These are phyloP conservation scores for Caenorhabditis tropicalis DNA, from an alignment of 1,140 invertebrate species.

Conservation along the genomic window DNA sequence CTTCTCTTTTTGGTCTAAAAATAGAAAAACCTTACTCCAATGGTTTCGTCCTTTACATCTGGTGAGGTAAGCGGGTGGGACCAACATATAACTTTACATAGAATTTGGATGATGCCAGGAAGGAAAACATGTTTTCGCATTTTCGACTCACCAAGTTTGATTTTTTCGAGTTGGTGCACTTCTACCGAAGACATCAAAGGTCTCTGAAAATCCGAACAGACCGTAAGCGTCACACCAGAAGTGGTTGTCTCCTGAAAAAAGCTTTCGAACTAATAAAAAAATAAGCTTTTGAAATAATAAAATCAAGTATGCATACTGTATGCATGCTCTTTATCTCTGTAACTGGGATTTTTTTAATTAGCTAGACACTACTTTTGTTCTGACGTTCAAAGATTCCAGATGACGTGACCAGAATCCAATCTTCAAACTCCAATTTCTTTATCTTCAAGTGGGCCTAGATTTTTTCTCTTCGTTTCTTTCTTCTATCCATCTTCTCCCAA, in stretches of 20 bases:
- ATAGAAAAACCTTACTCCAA: background rate
- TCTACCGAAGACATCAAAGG: conserved; percentile 58
- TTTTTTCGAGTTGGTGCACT: conserved; percentile 49
- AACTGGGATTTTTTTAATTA: no score
- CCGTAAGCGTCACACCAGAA: conserved; percentile 61
- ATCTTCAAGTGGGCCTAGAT: background rate
- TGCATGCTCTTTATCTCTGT: no score
- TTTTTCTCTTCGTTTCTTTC: background rate
- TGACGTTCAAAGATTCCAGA: background rate
- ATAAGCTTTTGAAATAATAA: no score
- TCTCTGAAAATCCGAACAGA: conserved; percentile 51
- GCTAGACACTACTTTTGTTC: no score
- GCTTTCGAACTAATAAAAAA: no score
- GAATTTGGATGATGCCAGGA: no score
- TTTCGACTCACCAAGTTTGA: conserved; percentile 50
- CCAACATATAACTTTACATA: background rate
- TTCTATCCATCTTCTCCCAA: background rate
- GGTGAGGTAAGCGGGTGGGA: no score
- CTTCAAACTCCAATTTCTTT: background rate
- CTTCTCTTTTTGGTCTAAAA: background rate
- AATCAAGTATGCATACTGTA: no score
- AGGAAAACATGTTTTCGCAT: background rate
- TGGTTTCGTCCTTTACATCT: no score
- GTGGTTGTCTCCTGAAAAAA: conserved; percentile 51
- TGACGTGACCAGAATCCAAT: background rate